Conservation (phyloP, 2,888 invertebrate genomes). For the Druceiella hillmani region DNA sequence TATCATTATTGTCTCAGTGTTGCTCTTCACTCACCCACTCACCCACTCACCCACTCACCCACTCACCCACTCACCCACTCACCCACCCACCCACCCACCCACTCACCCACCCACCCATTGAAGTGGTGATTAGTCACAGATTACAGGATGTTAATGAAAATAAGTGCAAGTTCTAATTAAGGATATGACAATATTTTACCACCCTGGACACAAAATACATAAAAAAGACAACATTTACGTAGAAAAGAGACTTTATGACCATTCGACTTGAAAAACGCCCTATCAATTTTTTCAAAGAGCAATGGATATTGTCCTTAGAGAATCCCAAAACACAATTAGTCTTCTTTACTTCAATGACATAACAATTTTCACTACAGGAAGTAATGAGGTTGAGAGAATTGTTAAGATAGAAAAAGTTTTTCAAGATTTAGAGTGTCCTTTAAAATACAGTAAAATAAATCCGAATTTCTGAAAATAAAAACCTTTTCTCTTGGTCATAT, state of each 20-base stretch:
- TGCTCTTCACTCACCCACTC: too few species aligned
- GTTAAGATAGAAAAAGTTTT: conserved; percentile 17
- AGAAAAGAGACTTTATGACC: conserved; percentile 31
- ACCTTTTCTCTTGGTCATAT: conserved; percentile 27
- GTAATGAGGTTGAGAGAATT: conserved; percentile 19
- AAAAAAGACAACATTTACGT: conserved; percentile 28
- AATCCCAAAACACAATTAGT: conserved; percentile 18
- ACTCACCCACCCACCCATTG: too few species aligned
- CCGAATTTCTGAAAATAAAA: conserved; percentile 23
- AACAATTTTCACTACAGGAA: conserved; percentile 20
- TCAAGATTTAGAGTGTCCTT: conserved; percentile 15
- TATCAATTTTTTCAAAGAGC: conserved; percentile 30
- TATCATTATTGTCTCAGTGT: too few species aligned
- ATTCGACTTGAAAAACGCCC: conserved; percentile 28
- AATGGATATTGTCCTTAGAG: conserved; percentile 27
- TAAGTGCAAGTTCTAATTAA: conserved; percentile 24
- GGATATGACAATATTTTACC: conserved; percentile 20
- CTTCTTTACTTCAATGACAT: conserved; percentile 28
- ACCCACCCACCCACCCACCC: too few species aligned
- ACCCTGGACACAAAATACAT: conserved; percentile 20
- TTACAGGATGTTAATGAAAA: conserved; percentile 20
- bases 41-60: too few species aligned
- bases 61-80: too few species aligned
- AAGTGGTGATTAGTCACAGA: conserved; percentile 25
- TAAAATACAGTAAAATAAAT: conserved; percentile 23